These are phyloP conservation scores for Galago senegalensis DNA, from an alignment of 2,797 vertebrate genomes.

Conservation along the genomic window DNA sequence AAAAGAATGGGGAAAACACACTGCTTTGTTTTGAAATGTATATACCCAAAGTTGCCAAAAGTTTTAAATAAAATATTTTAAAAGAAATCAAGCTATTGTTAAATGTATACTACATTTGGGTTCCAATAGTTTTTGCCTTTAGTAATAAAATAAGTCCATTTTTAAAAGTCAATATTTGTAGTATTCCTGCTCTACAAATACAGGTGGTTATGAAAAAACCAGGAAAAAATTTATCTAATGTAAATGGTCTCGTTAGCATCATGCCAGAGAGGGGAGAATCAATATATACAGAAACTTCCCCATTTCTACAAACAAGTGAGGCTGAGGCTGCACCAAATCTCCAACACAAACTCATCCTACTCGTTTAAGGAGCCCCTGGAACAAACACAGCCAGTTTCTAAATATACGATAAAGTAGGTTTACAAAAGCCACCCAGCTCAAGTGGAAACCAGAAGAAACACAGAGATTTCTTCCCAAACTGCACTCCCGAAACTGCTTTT, in stretches of 20 bases:
- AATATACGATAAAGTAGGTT: neutral
- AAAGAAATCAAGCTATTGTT: conserved; percentile 45
- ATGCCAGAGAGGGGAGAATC: neutral
- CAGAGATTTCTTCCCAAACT: conserved; percentile 66
- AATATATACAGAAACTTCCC: conserved; percentile 40
- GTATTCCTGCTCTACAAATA: conserved; percentile 33
- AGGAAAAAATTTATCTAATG: neutral
- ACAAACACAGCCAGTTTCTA: conserved; percentile 42
- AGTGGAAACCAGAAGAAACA: conserved; percentile 66
- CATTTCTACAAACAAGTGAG: conserved; percentile 54
- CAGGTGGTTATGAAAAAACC: conserved; percentile 45
- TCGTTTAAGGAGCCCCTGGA: conserved; percentile 22
- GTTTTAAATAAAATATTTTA: conserved; percentile 72
- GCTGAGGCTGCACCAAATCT: conserved; percentile 33
- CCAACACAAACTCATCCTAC: conserved; percentile 59
- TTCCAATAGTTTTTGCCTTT: neutral
- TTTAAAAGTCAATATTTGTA: conserved; percentile 24
- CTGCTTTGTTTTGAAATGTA: conserved; percentile 55
- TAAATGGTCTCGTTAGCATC: conserved; percentile 48
- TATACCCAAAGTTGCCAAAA: conserved; percentile 77
- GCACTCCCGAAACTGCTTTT: conserved; percentile 38
- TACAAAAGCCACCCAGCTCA: conserved; percentile 15
- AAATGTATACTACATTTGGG: neutral
- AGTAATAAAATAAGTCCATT: conserved; percentile 7
- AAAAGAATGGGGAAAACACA: conserved; percentile 47